Percentiles rank a stretch among this genome's conserved stretches.
Conservation (phyloP, 1,140 invertebrate genomes). For the Pachyrhynchus sulphureomaculatus region DNA sequence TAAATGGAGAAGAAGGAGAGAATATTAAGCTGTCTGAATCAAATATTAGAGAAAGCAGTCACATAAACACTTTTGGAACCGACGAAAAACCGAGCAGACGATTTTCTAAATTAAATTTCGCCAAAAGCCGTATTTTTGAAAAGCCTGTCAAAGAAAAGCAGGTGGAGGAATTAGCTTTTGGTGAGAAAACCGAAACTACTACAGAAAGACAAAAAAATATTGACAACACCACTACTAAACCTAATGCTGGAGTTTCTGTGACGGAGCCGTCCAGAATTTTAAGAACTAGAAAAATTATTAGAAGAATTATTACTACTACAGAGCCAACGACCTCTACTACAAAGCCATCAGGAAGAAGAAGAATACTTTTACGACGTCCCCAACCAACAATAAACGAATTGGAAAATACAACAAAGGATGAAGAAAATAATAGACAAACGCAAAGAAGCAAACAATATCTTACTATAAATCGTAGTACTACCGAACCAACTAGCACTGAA, state of each 20-base stretch:
- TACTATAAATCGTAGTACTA: background rate
- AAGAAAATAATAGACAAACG: too few species aligned
- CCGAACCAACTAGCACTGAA: background rate
- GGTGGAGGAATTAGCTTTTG: constrained; percentile 12
- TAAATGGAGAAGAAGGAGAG: constrained; percentile 52
- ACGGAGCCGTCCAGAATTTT: constrained; percentile 41
- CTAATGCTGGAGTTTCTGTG: background rate
- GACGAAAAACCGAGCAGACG: constrained; percentile 36
- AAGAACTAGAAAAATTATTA: constrained; percentile 57
- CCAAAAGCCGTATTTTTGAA: constrained; percentile 7
- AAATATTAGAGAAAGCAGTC: constrained; percentile 57
- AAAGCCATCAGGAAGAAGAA: background rate
- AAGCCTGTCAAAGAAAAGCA: background rate
- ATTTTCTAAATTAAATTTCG: background rate
- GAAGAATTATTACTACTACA: constrained; percentile 53
- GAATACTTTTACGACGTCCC: background rate
- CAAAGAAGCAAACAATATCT: too few species aligned
- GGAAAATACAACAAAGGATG: too few species aligned
- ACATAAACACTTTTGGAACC: constrained; percentile 35
- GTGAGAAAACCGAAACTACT: constrained; percentile 1
- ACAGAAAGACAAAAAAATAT: background rate
- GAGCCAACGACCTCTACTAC: constrained; percentile 18
- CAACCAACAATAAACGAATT: too few species aligned
- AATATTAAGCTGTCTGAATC: constrained; percentile 59
- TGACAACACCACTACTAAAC: background rate